Conservation (phyloP, 2,888 invertebrate species). For the Diarsia rubi region DNA sequence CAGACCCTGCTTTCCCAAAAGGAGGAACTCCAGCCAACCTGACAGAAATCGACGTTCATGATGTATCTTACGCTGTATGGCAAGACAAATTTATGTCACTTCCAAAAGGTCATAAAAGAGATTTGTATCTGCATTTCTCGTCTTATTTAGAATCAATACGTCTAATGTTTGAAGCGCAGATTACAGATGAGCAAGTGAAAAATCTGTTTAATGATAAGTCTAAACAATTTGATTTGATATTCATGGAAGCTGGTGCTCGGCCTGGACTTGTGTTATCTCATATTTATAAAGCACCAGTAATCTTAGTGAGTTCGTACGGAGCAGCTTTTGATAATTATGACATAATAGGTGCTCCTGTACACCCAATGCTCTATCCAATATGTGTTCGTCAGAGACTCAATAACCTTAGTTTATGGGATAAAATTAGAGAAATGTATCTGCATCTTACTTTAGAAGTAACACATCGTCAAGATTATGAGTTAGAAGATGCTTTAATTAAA, state of each 20-base stretch:
- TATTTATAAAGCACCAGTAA: constrained; percentile 64
- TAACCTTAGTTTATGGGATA: constrained; percentile 57
- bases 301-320: constrained; percentile 59
- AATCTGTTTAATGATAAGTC: constrained; percentile 50
- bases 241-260: constrained; percentile 54
- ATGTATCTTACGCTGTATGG: constrained; percentile 73
- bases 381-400: constrained; percentile 18
- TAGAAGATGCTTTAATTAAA: too few species aligned
- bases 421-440: constrained; percentile 48
- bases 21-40: constrained; percentile 74
- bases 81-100: constrained; percentile 31
- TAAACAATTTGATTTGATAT: constrained; percentile 61
- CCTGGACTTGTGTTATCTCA: constrained; percentile 54
- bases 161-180: constrained; percentile 56
- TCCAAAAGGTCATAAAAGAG: constrained; percentile 31
- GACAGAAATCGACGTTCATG: constrained; percentile 77
- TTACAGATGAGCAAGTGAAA: constrained; percentile 49
- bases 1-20: constrained; percentile 62
- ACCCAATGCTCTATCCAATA: constrained; percentile 41
- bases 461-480: too few species aligned
- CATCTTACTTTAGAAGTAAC: constrained; percentile 11
- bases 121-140: constrained; percentile 15
- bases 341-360: constrained; percentile 37
- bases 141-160: constrained; percentile 38
- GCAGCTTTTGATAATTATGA: constrained; percentile 20